A percentile compares a stretch with the other conserved stretches of the same genome.
These are phyloP conservation scores for Ahaetulla prasina DNA, from an alignment of 2,113 vertebrate species.

Conservation along the genomic window DNA sequence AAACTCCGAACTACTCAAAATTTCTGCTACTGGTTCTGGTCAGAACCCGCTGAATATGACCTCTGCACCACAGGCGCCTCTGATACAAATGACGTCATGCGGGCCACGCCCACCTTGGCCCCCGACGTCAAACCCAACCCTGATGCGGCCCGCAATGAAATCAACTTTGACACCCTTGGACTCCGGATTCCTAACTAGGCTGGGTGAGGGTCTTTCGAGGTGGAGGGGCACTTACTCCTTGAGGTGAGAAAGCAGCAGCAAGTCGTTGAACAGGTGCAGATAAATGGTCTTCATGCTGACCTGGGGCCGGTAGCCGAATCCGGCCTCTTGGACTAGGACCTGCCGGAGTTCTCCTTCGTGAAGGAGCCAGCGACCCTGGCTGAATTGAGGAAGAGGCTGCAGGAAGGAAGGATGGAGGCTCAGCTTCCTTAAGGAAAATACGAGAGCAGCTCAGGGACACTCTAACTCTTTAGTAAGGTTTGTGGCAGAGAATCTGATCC, in stretches of 20 bases:
- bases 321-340: constrained; percentile 43
- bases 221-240: constrained; percentile 60
- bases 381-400: constrained; percentile 26
- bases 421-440: neutral
- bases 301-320: constrained; percentile 22
- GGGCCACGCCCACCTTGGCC: no score
- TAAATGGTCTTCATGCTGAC: constrained; percentile 57
- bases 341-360: constrained; percentile 66
- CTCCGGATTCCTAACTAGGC: neutral
- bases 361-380: constrained; percentile 67
- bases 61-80: no score
- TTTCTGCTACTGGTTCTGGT: no score
- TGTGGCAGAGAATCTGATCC: neutral
- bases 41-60: no score
- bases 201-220: neutral
- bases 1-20: no score
- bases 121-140: no score
- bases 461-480: neutral
- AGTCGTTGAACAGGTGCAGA: constrained; percentile 71
- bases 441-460: neutral
- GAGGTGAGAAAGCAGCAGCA: constrained; percentile 63
- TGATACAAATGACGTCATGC: no score
- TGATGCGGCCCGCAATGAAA: no score
- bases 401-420: neutral
- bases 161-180: no score